Evolutionary conservation across 1,140 invertebrate genomes (phyloP), one percentile per base, ranked within the genome.

Genomic region (Holcopasites calliopsidis): DNA sequence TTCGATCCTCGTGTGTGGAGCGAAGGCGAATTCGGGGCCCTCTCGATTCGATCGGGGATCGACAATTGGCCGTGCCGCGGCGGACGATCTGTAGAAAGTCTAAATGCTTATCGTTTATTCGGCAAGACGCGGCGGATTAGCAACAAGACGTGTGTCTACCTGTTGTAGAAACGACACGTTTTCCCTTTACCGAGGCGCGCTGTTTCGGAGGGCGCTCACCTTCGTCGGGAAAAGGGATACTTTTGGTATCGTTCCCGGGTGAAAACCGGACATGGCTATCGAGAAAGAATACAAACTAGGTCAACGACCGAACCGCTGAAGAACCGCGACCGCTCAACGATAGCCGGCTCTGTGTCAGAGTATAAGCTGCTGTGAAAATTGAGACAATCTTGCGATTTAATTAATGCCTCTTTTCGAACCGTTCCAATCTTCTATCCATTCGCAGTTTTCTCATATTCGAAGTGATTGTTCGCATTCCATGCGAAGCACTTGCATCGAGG

Each of bases 231-330:
- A 65, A 74, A 66, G 71, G 71, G 71, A 66, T 74, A 74, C 65
- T 74, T 74, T 50, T 74, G 71, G 71, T 74, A 57, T 42, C 71
- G 62, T 73, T 62, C n/a, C 71, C 50, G 55, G 70, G 68, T 73
- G 76, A 73, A 73, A 73, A 79, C 66, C 64, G 77, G 73, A 68
- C 52, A 50, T 62, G 35, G 26, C 50, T 76, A 80, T 76, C 77
- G 74, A 65, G 42, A 62, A 21, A 74, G 79, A 69, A 69, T 79
- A 73, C 55, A 44, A 69, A 74, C 38, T 65, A 65, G 76, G 76
- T 80, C 72, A 54, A 71, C 60, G 57, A 80, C 76, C 76, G 55
- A 57, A 40, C 38, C 44, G 42, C 6, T 42, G 38, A 70, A 62
- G 73, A 76, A 74, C 50, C 50, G 62, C 61, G 71, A 74, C 71